Evolutionary conservation across 1,140 invertebrate genomes (phyloP), one percentile per base, ranked within the genome.

Genomic region (Aphelenchoides fujianensis): DNA sequence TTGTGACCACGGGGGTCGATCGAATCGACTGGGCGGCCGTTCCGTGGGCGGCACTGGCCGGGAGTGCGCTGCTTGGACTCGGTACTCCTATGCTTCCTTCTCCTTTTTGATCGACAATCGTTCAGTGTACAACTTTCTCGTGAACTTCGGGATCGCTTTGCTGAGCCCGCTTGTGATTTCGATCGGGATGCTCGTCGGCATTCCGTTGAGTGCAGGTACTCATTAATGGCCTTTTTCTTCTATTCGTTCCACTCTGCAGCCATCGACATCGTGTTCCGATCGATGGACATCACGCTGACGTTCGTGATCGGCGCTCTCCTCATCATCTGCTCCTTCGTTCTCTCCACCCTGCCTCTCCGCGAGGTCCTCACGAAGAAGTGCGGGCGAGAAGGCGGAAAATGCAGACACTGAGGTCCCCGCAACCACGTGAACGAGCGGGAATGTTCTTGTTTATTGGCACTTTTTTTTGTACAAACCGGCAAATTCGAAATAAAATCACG

Each of bases 111-210:
- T n/a, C n/a, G n/a, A n/a, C n/a, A n/a, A n/a, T n/a, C n/a, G n/a
- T 84, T 36, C 53, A 34, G 82, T 83, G 19, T 83, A 82, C 75
- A 83, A 83, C 48, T 83, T 84, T 41, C 69, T 84, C 12, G 70
- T 82, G 28, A 83, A 83, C 53, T 83, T 84, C 30, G 81, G 81
- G 52, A 83, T 83, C 35, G 80, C 77, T 52, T 64, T 83, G 2
- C 62, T 84, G 9, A 69, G 73, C 61, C 82, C 81, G 12, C 68
- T 83, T 9, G 69, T 79, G 9, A 69, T 81, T 31, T 83, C 81
- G 16, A 75, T 83, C 53, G 81, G 81, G 34, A 84, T 83, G 82
- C 52, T 83, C 0, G 71, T 71, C 31, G 81, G 81, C 41, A 74
- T 83, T 16, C 81, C 81, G 27, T 54, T 84, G 9, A 83, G 74